Evolutionary conservation across 2,888 invertebrate species (phyloP), one percentile per base, ranked within the genome.

Genomic region (Bellardia bayeri): DNA sequence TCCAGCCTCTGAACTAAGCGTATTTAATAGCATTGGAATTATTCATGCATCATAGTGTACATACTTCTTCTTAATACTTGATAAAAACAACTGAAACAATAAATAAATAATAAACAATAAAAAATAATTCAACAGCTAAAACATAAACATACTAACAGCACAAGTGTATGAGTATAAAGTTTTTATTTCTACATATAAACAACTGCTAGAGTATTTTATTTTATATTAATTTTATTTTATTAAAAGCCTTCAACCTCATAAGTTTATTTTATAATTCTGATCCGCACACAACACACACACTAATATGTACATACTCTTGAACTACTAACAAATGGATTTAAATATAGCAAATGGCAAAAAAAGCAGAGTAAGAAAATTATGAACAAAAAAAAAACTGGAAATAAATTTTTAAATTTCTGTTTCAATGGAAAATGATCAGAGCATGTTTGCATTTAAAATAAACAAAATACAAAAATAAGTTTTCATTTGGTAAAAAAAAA

Each of bases 181-280:
- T 78, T 83, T 23, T 23, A 23, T 23, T 23, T 23, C 23, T 78
- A 78, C 5, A 56, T 30, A 51, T 7, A 51, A n/a, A 51, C 14
- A 51, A 13, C n/a, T 13, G n/a, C n/a, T n/a, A 51, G 7, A 45
- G 51, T 14, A 51, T 45, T 45, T 45, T n/a, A n/a, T n/a, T 51
- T 14, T 49, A 16, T 51, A 66, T 66, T 66, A 14, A 66, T 72
- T 66, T 69, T 45, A 40, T 72, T 79, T 61, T 68, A 76, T 63
- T 49, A 56, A 83, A 80, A 80, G 79, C 79, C 75, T 86, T 86
- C 75, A 80, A 86, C 82, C 75, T 80, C 71, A 79, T 51, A 66
- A 83, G 83, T 87, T 87, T 83, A 80, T 86, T 86, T 86, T 79
- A 79, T 71, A 86, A 83, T 86, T 83, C 83, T 86, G 79, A 86